Evolutionary conservation across 2,113 vertebrate species (phyloP).

Genomic region (Leptodactylus fuscus): DNA sequence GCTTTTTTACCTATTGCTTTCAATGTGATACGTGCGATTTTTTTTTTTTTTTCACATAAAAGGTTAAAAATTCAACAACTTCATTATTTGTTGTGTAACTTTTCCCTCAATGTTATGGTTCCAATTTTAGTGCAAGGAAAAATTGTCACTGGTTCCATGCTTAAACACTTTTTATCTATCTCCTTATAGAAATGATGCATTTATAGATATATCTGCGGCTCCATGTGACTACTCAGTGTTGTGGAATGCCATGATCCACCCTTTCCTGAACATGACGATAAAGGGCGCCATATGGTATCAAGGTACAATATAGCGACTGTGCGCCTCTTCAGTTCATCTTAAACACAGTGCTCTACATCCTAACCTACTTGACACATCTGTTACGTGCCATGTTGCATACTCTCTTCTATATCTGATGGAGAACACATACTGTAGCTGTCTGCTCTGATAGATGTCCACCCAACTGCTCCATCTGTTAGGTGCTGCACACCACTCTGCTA

Average conservation of each 20-base stretch:
- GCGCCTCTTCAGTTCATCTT: neutral
- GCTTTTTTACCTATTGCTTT: no score
- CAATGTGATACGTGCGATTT: no score
- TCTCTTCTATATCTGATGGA: neutral
- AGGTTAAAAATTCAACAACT: no score
- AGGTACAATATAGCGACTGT: constrained; percentile 73
- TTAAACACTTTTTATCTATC: neutral
- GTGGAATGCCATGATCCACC: constrained; percentile 96
- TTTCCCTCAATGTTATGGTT: no score
- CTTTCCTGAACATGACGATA: constrained; percentile 86
- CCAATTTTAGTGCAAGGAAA: no score
- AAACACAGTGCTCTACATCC: neutral
- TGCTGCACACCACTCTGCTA: neutral
- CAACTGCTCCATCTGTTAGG: neutral
- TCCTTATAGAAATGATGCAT: constrained; percentile 43
- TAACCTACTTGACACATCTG: neutral
- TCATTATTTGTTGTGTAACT: no score
- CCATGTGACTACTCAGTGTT: constrained; percentile 71
- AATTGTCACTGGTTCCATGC: no score
- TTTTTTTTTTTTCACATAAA: no score
- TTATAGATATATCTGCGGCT: constrained; percentile 41
- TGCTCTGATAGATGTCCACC: neutral
- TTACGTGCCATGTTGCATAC: neutral
- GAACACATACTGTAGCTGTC: neutral
- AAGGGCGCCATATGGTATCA: constrained; percentile 91